These are phyloP conservation scores for Scaptodrosophila lebanonensis DNA, from an alignment of 1,140 invertebrate species.

Conservation along the genomic window DNA sequence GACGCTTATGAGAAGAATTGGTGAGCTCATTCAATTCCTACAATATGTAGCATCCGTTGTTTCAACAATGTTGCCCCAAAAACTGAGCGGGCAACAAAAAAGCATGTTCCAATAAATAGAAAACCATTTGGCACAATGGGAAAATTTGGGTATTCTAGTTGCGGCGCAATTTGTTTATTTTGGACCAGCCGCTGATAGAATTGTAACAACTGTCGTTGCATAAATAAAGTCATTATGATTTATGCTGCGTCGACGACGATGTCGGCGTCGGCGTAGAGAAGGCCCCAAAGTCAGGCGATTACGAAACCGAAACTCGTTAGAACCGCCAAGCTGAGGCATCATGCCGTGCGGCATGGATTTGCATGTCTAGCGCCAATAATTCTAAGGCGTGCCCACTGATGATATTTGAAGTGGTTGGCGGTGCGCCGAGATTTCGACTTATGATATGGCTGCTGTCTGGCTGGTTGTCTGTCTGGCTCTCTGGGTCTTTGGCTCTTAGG, in stretches of 20 bases:
- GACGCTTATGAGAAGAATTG: too few species aligned
- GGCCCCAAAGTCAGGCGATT: too few species aligned
- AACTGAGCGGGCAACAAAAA: conserved; percentile 7
- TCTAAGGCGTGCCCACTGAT: conserved; percentile 63
- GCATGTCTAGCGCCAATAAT: conserved; percentile 75
- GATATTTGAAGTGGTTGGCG: conserved; percentile 57
- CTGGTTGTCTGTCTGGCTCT: conserved; percentile 29
- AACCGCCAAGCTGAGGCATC: conserved; percentile 11
- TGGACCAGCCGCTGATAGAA: conserved; percentile 54
- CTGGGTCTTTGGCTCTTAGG: conserved; percentile 45
- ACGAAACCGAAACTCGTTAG: conserved; percentile 49
- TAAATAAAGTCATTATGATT: conserved; percentile 73
- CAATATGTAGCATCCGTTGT: too few species aligned
- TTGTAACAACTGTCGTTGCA: conserved; percentile 73
- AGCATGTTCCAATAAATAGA: conserved; percentile 52
- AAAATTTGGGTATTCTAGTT: conserved; percentile 43
- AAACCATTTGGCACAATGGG: conserved; percentile 41
- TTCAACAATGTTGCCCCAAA: conserved; percentile 41
- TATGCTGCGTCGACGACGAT: conserved; percentile 56
- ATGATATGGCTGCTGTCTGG: conserved; percentile 67
- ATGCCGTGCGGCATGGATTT: conserved; percentile 50
- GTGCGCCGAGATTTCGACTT: conserved; percentile 52
- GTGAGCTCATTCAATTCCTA: too few species aligned
- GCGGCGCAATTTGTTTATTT: conserved; percentile 58
- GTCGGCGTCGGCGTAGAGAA: too few species aligned